A percentile compares a stretch with the other conserved stretches of the same genome.
These are phyloP conservation scores for Hermatobates lingyangjiaoensis DNA, from an alignment of 1,140 invertebrate species.

Conservation along the genomic window DNA sequence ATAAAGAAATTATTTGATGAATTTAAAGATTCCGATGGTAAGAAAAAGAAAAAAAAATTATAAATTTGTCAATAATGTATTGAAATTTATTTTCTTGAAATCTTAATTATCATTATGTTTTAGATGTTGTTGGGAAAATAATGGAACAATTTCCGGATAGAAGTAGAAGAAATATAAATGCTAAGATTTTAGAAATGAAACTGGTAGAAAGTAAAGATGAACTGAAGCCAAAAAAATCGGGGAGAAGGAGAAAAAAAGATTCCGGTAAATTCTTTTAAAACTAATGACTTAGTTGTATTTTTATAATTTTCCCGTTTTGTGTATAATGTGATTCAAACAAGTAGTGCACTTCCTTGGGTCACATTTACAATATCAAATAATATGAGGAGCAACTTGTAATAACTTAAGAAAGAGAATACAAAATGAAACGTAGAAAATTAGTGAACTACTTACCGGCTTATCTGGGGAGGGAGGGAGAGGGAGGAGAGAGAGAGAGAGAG, in stretches of 20 bases:
- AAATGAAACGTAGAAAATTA: too few relatives aligned
- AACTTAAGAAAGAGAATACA: too few relatives aligned
- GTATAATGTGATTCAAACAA: too few relatives aligned
- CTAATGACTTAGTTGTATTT: too few relatives aligned
- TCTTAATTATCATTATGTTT: background rate
- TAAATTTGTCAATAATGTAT: background rate
- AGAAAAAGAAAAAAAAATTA: background rate
- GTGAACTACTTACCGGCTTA: too few relatives aligned
- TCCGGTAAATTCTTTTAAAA: background rate
- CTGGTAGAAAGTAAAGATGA: constrained; percentile 1
- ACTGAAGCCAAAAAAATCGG: background rate
- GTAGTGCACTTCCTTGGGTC: too few relatives aligned
- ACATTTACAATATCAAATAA: too few relatives aligned
- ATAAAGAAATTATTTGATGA: constrained; percentile 6
- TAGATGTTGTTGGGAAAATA: constrained; percentile 1
- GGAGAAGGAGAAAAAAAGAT: background rate
- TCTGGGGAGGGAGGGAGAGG: too few relatives aligned
- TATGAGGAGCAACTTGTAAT: too few relatives aligned
- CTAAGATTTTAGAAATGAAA: background rate
- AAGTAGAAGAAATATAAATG: background rate
- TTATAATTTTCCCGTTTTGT: too few relatives aligned
- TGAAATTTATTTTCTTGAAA: background rate
- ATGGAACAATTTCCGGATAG: background rate
- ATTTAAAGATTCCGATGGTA: constrained; percentile 7
- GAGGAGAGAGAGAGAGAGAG: too few relatives aligned